Percentiles rank a stretch among this genome's conserved stretches.
phyloP scores from a whole-genome alignment of 2,888 invertebrate species.

The Ferrisia virgata region DNA sequence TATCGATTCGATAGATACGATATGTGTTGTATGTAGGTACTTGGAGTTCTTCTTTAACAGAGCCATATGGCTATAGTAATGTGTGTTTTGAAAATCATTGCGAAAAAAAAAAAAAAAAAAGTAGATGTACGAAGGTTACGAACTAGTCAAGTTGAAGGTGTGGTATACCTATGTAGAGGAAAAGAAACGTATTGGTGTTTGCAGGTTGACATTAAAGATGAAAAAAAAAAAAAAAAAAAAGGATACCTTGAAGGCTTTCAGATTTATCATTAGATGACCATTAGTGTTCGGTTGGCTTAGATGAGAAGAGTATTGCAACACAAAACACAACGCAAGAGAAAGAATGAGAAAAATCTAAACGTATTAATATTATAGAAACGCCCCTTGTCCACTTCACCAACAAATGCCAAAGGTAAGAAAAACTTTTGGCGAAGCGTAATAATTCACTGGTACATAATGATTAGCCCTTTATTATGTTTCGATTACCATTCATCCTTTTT shows the following conservation, averaged over 20 bases:
- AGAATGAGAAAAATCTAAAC: not conserved
- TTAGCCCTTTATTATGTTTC: not conserved
- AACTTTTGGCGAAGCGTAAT: not conserved
- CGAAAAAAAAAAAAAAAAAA: too few relatives aligned
- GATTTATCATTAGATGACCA: not conserved
- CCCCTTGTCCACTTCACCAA: not conserved
- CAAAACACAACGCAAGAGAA: too few relatives aligned
- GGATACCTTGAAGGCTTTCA: not conserved
- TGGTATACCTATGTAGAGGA: too few relatives aligned
- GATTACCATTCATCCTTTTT: not conserved
- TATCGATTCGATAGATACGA: not conserved
- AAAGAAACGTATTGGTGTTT: too few relatives aligned
- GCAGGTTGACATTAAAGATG: too few relatives aligned
- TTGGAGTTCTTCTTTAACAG: constrained; percentile 3
- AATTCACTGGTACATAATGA: not conserved
- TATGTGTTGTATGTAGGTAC: not conserved
- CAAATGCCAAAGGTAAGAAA: not conserved
- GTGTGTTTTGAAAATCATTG: not conserved
- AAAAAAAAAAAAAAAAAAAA: not conserved
- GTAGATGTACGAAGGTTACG: too few relatives aligned
- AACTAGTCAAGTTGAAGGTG: too few relatives aligned
- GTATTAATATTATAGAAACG: not conserved
- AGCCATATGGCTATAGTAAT: not conserved
- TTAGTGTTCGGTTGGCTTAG: not conserved
- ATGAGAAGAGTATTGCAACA: too few relatives aligned